These are phyloP conservation scores for Dendrolimus houi DNA, from an alignment of 2,888 invertebrate genomes.

Conservation along the genomic window DNA sequence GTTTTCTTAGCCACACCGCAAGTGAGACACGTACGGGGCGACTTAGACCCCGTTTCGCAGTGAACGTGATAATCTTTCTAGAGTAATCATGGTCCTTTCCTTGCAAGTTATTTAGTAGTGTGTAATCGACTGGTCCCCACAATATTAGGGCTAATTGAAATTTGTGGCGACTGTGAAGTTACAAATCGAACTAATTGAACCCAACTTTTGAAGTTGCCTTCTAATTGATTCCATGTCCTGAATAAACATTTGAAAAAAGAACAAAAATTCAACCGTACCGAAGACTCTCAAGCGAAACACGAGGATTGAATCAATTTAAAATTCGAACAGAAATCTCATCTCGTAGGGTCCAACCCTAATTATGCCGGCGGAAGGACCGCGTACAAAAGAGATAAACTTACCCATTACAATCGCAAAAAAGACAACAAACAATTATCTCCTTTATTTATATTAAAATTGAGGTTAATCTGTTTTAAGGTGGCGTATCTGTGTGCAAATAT, in stretches of 20 bases:
- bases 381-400: constrained; percentile 52
- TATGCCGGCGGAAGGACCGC: constrained; percentile 65
- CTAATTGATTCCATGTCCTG: constrained; percentile 53
- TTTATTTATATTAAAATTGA: constrained; percentile 16
- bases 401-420: constrained; percentile 21
- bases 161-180: not conserved
- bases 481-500: constrained; percentile 15
- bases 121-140: too few species aligned
- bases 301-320: constrained; percentile 71
- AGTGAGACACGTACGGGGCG: too few species aligned
- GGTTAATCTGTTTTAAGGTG: constrained; percentile 9
- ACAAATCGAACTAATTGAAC: constrained; percentile 20
- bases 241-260: constrained; percentile 32
- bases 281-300: constrained; percentile 56
- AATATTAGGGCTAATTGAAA: too few species aligned
- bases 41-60: too few species aligned
- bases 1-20: too few species aligned
- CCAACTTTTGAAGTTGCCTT: constrained; percentile 25
- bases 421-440: constrained; percentile 16
- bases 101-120: too few species aligned
- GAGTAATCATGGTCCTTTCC: too few species aligned
- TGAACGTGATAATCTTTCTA: too few species aligned
- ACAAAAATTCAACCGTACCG: constrained; percentile 22
- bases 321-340: constrained; percentile 65
- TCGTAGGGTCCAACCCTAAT: constrained; percentile 68